phyloP scores from a whole-genome alignment of 1,140 invertebrate species.

The Panagrolaimus sp. region DNA sequence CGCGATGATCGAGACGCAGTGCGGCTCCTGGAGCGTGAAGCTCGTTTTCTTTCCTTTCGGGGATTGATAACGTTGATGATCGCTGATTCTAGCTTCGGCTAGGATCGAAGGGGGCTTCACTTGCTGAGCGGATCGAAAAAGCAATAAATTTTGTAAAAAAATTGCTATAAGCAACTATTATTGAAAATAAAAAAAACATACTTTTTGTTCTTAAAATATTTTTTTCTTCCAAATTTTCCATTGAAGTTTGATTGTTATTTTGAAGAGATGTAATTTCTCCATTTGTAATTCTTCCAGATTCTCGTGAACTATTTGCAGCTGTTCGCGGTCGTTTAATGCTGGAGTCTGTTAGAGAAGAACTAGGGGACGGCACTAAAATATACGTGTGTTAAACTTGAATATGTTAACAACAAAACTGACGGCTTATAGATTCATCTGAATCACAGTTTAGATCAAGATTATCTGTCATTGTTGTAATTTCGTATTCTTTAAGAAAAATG shows the following conservation, averaged over 20 bases:
- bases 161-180: no score
- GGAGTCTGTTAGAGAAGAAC: constrained; percentile 19
- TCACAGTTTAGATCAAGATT: neutral
- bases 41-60: no score
- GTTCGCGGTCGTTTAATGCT: constrained; percentile 17
- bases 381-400: no score
- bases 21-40: no score
- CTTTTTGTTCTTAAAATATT: constrained; percentile 7
- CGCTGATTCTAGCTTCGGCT: no score
- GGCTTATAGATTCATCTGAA: constrained; percentile 9
- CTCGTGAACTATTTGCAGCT: neutral
- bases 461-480: constrained; percentile 7
- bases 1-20: no score
- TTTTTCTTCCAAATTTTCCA: neutral
- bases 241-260: no score
- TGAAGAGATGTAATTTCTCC: neutral
- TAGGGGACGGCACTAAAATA: neutral
- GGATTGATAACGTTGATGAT: no score
- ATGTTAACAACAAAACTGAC: no score
- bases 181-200: neutral
- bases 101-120: no score
- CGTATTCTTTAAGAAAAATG: constrained; percentile 11
- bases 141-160: no score
- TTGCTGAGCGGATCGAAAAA: no score
- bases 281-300: neutral